These are phyloP conservation scores for Chaetogeoica ovagalla DNA, from an alignment of 2,888 invertebrate genomes.

Conservation along the genomic window DNA sequence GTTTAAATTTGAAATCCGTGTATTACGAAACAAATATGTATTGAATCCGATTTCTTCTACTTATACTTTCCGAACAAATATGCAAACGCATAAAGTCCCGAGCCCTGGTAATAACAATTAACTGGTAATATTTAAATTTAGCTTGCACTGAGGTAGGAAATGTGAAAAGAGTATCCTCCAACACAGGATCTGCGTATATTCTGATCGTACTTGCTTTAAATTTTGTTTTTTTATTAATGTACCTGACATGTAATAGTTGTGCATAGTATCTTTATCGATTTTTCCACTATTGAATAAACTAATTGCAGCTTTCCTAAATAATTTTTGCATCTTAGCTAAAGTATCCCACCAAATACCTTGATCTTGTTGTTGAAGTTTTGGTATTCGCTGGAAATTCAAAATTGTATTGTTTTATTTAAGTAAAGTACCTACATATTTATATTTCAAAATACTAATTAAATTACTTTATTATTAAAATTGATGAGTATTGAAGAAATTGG, in stretches of 20 bases:
- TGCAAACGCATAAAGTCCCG: too few species aligned
- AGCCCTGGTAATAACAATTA: too few species aligned
- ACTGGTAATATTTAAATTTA: not conserved
- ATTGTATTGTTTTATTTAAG: not conserved
- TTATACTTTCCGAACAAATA: too few species aligned
- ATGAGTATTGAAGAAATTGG: constrained; percentile 95
- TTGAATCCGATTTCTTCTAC: too few species aligned
- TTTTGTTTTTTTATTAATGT: constrained; percentile 54
- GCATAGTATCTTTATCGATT: constrained; percentile 89
- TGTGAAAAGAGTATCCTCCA: not conserved
- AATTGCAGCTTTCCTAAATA: constrained; percentile 86
- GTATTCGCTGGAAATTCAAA: constrained; percentile 71
- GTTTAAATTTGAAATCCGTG: too few species aligned
- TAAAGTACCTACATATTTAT: too few species aligned
- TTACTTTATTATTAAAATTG: constrained; percentile 96
- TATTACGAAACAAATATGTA: too few species aligned
- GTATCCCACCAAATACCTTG: constrained; percentile 99
- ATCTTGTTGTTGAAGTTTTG: constrained; percentile 93
- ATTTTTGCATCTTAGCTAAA: constrained; percentile 89
- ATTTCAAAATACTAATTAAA: constrained; percentile 8
- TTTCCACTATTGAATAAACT: constrained; percentile 82
- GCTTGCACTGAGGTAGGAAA: not conserved
- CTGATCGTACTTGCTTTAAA: not conserved
- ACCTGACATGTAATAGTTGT: constrained; percentile 99
- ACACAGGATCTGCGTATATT: not conserved